These are phyloP conservation scores for Chalcis sispes DNA, from an alignment of 2,888 invertebrate genomes.

Conservation along the genomic window DNA sequence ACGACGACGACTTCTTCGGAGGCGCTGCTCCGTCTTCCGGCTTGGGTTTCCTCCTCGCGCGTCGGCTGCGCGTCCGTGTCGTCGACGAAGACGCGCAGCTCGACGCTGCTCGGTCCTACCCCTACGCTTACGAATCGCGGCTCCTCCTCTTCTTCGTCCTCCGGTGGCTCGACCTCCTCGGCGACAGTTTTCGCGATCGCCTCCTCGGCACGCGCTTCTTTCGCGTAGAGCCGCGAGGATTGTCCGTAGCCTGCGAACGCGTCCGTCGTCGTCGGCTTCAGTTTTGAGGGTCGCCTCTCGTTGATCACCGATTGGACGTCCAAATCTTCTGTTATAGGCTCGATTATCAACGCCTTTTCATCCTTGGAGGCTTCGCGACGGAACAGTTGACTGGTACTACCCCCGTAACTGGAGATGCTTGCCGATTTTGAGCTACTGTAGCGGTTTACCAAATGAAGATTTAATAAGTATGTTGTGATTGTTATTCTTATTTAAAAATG, in stretches of 20 bases:
- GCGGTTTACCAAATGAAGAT: too few species aligned
- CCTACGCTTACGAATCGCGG: constrained; percentile 51
- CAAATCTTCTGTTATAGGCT: constrained; percentile 63
- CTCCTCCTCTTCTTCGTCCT: constrained; percentile 25
- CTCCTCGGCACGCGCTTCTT: constrained; percentile 51
- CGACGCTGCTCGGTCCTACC: constrained; percentile 59
- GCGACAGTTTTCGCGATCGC: background rate
- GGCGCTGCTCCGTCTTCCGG: background rate
- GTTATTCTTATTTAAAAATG: background rate
- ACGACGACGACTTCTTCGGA: background rate
- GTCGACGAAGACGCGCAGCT: constrained; percentile 68
- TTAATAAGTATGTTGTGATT: too few species aligned
- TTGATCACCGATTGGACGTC: constrained; percentile 74
- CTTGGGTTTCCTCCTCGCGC: constrained; percentile 6
- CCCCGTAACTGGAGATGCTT: constrained; percentile 48
- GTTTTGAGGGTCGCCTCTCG: constrained; percentile 72
- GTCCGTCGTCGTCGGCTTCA: constrained; percentile 58
- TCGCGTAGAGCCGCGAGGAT: constrained; percentile 63
- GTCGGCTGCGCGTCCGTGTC: constrained; percentile 55
- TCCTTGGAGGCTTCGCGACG: constrained; percentile 57
- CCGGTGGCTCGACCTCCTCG: constrained; percentile 51
- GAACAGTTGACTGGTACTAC: constrained; percentile 55
- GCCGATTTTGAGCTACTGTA: constrained; percentile 42
- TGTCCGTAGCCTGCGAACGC: constrained; percentile 26
- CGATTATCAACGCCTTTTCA: constrained; percentile 50